phyloP scores from a whole-genome alignment of 2,113 vertebrate species.

The Macheiramphus alcinus region DNA sequence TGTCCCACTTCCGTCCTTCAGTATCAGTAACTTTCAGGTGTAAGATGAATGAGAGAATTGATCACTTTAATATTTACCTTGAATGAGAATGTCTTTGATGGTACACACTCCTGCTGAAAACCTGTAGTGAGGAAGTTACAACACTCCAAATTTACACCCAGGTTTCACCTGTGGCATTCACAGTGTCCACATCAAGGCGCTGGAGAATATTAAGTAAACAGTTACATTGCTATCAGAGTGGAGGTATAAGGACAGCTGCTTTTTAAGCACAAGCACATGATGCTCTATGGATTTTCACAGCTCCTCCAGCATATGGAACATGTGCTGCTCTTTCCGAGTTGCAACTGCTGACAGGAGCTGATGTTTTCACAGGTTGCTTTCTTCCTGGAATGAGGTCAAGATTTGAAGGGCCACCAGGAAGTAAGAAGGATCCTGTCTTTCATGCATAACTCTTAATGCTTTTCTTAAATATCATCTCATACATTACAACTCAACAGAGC shows the following conservation, averaged over 20 bases:
- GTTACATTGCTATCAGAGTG: background rate
- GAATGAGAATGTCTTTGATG: background rate
- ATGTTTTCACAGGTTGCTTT: conserved; percentile 18
- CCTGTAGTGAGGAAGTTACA: background rate
- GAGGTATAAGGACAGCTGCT: background rate
- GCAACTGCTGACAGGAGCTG: background rate
- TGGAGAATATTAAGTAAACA: background rate
- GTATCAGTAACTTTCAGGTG: background rate
- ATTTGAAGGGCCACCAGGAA: background rate
- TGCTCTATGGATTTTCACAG: background rate
- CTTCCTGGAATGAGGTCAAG: background rate
- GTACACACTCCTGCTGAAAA: background rate
- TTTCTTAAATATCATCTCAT: background rate
- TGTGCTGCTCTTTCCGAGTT: background rate
- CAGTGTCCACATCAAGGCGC: background rate
- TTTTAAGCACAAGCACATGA: background rate
- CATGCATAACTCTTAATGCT: background rate
- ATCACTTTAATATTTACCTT: background rate
- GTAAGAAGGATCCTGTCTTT: background rate
- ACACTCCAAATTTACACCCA: background rate
- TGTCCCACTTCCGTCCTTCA: background rate
- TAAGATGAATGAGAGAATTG: background rate
- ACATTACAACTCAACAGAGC: background rate
- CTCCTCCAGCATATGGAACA: background rate
- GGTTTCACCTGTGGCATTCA: background rate